Conservation (phyloP, 2,113 vertebrate genomes). For the Prunella himalayana region DNA sequence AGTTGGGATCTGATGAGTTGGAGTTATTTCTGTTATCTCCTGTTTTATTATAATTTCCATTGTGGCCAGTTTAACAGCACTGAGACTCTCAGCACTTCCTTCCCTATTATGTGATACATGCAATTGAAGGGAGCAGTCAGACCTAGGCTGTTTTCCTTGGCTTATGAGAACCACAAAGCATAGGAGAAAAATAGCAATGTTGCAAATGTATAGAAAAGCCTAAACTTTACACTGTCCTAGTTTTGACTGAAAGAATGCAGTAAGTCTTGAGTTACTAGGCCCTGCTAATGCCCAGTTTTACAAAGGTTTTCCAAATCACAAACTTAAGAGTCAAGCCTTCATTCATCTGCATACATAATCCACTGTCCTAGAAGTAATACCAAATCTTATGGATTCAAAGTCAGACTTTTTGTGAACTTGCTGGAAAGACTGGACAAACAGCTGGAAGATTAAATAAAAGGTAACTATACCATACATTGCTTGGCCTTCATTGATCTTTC, state of each 20-base stretch:
- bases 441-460: slow-evolving; percentile 9
- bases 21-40: not conserved
- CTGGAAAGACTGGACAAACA: not conserved
- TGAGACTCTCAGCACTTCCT: not conserved
- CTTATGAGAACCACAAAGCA: not conserved
- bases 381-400: not conserved
- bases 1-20: not conserved
- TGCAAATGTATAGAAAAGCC: not conserved
- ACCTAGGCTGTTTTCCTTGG: not conserved
- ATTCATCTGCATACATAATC: not conserved
- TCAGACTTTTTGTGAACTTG: not conserved
- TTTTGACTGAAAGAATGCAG: not conserved
- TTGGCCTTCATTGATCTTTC: not conserved
- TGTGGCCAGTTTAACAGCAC: not conserved
- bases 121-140: not conserved
- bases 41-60: not conserved
- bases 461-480: not conserved
- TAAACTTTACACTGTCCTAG: not conserved
- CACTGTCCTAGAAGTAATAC: not conserved
- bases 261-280: not conserved
- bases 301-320: not conserved
- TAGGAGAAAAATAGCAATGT: not conserved
- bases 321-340: not conserved
- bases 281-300: not conserved
- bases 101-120: not conserved